Conservation (phyloP, 2,113 vertebrate species). For the Motacilla tschutschensis region DNA sequence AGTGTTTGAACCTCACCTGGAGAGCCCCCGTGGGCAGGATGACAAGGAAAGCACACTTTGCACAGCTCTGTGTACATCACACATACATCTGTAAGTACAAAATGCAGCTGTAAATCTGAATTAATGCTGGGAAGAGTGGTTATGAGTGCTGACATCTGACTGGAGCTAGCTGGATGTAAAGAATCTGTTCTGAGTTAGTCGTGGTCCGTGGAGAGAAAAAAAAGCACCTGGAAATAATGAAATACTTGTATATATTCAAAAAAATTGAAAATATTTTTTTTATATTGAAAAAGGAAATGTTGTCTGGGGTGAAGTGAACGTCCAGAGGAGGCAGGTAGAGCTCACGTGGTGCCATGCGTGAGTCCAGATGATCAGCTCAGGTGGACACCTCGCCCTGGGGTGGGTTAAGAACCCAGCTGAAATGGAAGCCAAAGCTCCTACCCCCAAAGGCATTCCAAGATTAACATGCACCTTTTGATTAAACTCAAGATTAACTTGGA, state of each 20-base stretch:
- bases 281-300: background rate
- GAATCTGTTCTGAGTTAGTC: background rate
- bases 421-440: background rate
- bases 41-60: background rate
- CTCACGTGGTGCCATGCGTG: rapidly evolving
- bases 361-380: background rate
- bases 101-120: background rate
- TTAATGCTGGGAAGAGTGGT: background rate
- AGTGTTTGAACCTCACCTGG: background rate
- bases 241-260: background rate
- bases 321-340: background rate
- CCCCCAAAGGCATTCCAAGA: background rate
- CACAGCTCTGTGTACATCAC: background rate
- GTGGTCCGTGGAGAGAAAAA: background rate
- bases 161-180: background rate
- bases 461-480: rapidly evolving
- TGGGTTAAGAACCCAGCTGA: background rate
- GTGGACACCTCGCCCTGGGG: background rate
- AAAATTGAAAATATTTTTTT: background rate
- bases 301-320: background rate
- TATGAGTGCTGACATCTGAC: background rate
- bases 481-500: background rate
- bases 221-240: background rate
- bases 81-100: background rate
- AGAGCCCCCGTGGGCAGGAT: background rate